Base-by-base conservation (phyloP, 2,888 invertebrate species). In the Zootermopsis nevadensis region DNA sequence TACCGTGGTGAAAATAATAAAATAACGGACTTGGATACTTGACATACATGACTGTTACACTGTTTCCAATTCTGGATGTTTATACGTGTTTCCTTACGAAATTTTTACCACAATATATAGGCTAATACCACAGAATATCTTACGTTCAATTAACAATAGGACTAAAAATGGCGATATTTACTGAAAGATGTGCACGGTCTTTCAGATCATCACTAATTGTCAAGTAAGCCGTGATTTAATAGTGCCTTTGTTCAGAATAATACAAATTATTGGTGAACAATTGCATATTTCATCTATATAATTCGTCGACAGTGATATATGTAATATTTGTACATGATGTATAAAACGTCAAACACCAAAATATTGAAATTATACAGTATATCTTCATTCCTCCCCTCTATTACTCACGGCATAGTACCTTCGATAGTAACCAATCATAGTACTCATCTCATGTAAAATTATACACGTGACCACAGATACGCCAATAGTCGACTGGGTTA, bases 401-500 rank as follows among this genome's bases (percentile, higher is more conserved):
- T 79, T 66, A 79, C 48, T 79, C 77, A 33, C 35, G 79, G 31
- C 53, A 82, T 82, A 82, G 82, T 69, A 72, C 66, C 66, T 83
- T 83, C 83, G 80, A 66, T 77, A 77, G 53, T 42, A 82, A 80
- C 85, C 85, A 83, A 85, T 84, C 82, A 83, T 19, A 80, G 27
- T 38, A 27, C 22, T 69, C 66, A 76, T 55, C 67, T 83, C 76
- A 81, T 82, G 66, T 48, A 35, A 66, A 72, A 31, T 77, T 33
- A 67, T 53, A 77, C 85, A 85, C 84, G 82, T 85, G 85, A 82
- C 77, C 48, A 55, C 35, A 30, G 55, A 66, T 82, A 27, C 35
- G 74, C 85, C 85, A 85, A 85, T 84, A 33, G 82, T 27, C 69
- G 79, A 74, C 77, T 82, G 42, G 79, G 69, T 81, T 85, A 83